Evolutionary conservation across 2,797 vertebrate species (phyloP).

Genomic region (Sciurus vulgaris): DNA sequence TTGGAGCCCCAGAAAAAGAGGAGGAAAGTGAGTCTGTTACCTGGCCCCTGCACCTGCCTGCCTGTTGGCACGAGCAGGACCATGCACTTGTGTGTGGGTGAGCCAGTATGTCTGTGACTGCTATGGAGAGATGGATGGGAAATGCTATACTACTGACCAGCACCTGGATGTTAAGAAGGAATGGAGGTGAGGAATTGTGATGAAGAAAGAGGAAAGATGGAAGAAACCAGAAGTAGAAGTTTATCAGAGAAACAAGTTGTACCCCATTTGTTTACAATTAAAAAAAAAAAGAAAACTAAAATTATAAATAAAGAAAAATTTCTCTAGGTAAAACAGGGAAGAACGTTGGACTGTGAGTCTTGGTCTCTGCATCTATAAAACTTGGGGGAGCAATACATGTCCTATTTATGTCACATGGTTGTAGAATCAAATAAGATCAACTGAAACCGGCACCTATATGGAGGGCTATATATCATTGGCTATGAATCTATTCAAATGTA

Average conservation of each 20-base stretch:
- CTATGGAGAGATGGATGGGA: not conserved
- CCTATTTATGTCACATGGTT: not conserved
- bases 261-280: too few relatives aligned
- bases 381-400: not conserved
- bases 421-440: not conserved
- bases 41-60: not conserved
- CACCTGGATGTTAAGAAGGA: not conserved
- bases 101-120: not conserved
- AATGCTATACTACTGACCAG: not conserved
- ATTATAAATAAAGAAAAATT: conserved; percentile 47
- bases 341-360: not conserved
- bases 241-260: too few relatives aligned
- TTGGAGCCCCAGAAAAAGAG: not conserved
- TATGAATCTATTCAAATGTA: not conserved
- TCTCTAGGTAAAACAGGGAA: not conserved
- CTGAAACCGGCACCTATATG: not conserved
- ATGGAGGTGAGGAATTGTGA: not conserved
- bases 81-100: rapidly evolving
- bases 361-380: conserved; percentile 47
- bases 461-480: not conserved
- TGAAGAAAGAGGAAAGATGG: not conserved
- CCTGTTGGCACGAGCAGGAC: not conserved
- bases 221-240: not conserved
- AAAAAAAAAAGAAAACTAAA: conserved; percentile 2
- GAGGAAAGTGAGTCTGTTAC: too few relatives aligned